Conservation (phyloP, 1,140 invertebrate species). For the Apis dorsata region DNA sequence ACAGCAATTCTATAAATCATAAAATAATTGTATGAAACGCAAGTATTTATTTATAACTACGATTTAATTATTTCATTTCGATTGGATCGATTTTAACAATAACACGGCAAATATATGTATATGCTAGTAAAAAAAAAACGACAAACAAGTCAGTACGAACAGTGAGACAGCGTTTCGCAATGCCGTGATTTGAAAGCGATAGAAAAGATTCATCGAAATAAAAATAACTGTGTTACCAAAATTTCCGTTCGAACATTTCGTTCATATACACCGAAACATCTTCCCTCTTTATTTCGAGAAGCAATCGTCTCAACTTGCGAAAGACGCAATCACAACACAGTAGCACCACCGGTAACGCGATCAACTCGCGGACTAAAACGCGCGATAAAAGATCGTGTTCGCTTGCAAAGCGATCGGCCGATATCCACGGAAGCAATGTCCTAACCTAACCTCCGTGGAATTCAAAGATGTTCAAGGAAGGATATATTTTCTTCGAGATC, state of each 20-base stretch:
- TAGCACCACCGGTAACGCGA: constrained; percentile 24
- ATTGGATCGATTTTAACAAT: constrained; percentile 46
- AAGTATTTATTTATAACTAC: constrained; percentile 36
- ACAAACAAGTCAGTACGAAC: background rate
- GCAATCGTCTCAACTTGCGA: constrained; percentile 10
- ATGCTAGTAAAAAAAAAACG: constrained; percentile 4
- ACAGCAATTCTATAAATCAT: constrained; percentile 45
- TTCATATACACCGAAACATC: constrained; percentile 32
- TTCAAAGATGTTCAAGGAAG: constrained; percentile 50
- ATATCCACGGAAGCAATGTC: constrained; percentile 64
- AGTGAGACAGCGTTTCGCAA: constrained; percentile 13
- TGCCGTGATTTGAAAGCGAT: constrained; percentile 29
- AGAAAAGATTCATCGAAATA: constrained; percentile 37
- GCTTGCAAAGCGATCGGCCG: constrained; percentile 49
- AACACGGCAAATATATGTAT: constrained; percentile 1
- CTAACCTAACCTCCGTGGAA: constrained; percentile 66
- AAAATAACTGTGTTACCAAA: constrained; percentile 59
- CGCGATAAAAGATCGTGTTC: constrained; percentile 35
- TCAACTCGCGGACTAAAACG: constrained; percentile 12
- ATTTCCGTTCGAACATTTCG: constrained; percentile 43
- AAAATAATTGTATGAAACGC: background rate
- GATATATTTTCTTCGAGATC: constrained; percentile 5
- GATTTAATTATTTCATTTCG: constrained; percentile 20
- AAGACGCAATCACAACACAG: constrained; percentile 25
- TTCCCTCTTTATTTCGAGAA: constrained; percentile 8